These are phyloP conservation scores for Todiramphus chloris DNA, from an alignment of 2,113 vertebrate genomes.

Conservation along the genomic window DNA sequence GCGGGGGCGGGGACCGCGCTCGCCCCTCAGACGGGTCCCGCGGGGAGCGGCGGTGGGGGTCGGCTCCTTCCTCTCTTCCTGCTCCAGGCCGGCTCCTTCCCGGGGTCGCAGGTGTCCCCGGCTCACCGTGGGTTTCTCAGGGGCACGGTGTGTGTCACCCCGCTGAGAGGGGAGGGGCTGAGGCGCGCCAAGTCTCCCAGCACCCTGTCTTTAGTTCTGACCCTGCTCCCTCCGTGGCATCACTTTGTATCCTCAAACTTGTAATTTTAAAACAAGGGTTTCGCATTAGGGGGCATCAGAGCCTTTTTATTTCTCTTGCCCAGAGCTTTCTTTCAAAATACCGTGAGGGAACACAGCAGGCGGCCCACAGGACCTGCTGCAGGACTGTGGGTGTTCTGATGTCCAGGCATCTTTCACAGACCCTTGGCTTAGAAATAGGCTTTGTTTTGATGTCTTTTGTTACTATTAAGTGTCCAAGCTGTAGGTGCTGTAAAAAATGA, in stretches of 20 bases:
- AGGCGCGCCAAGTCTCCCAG: accelerated
- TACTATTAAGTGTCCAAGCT: accelerated
- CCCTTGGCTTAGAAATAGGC: accelerated
- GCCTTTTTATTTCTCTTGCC: neutral
- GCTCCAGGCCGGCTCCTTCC: too few relatives aligned
- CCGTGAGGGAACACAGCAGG: accelerated
- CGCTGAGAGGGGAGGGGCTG: neutral
- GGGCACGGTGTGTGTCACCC: too few relatives aligned
- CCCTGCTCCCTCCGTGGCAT: accelerated
- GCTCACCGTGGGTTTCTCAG: neutral
- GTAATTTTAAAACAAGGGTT: neutral
- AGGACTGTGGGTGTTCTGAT: accelerated
- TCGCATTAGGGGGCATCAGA: accelerated
- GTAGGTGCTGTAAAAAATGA: neutral
- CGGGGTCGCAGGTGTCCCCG: neutral
- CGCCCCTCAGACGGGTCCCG: neutral
- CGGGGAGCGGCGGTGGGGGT: neutral
- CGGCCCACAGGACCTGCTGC: accelerated
- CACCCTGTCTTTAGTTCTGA: accelerated
- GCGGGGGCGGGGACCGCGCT: neutral
- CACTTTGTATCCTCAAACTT: neutral
- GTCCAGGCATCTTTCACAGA: accelerated
- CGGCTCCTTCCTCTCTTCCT: too few relatives aligned
- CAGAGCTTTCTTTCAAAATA: neutral
- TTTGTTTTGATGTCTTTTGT: neutral